Percentiles rank a stretch among this genome's conserved stretches.
Evolutionary conservation across 2,888 invertebrate species (phyloP).

Genomic region (Papilio demoleus): DNA sequence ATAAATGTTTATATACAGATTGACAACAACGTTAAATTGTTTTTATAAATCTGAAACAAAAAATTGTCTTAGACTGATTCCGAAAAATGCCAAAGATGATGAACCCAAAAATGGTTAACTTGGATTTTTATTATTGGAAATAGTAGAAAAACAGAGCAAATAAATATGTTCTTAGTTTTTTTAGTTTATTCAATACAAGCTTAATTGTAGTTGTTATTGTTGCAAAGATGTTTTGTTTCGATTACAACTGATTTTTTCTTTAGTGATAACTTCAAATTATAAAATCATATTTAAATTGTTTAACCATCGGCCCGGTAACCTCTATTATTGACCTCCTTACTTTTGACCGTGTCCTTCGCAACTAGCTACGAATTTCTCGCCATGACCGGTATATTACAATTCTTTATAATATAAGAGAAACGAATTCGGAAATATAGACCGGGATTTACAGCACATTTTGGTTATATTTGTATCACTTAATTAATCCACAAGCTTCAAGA

Average conservation of each 20-base stretch:
- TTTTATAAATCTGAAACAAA: too few relatives aligned
- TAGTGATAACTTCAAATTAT: not conserved
- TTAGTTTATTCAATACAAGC: too few relatives aligned
- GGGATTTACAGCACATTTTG: not conserved
- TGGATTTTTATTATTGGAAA: too few relatives aligned
- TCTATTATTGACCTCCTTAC: not conserved
- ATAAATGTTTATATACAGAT: too few relatives aligned
- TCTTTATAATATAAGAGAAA: not conserved
- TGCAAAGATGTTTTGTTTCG: too few relatives aligned
- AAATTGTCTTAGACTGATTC: too few relatives aligned
- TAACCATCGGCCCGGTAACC: not conserved
- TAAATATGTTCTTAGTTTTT: too few relatives aligned
- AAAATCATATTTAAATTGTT: not conserved
- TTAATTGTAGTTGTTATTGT: too few relatives aligned
- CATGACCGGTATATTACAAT: conserved; percentile 14
- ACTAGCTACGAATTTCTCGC: conserved; percentile 8
- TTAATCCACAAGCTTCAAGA: not conserved
- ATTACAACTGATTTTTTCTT: not conserved
- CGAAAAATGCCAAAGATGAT: too few relatives aligned
- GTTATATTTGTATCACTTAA: not conserved
- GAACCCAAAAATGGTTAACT: too few relatives aligned
- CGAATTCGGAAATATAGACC: not conserved
- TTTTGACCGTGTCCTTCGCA: conserved; percentile 14
- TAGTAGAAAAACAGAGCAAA: too few relatives aligned
- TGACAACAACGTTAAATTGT: too few relatives aligned